Evolutionary conservation across 2,797 vertebrate species (phyloP), one percentile per base, ranked within the genome.

Genomic region (Petrocephalus schoutedeni): DNA sequence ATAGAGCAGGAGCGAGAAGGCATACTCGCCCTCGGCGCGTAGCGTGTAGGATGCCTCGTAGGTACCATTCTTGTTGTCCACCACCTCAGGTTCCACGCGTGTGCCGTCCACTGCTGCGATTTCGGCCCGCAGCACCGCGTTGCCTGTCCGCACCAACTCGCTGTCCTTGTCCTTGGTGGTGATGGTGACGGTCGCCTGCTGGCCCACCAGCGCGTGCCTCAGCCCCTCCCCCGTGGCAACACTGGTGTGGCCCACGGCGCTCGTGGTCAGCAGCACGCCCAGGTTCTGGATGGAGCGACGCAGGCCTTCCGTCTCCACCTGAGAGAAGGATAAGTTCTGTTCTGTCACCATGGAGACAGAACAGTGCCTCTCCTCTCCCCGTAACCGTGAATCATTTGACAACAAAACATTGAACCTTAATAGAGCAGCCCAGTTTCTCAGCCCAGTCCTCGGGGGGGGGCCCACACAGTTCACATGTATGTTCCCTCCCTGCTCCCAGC

Each of bases 161-260:
- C 97, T 97, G 0, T 98, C 97, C 93, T 98, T 98, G 94, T 99
- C 98, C 94, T 99, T 99, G 89, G 98, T 98, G 54, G 98, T 99
- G 92, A 99, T 95, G 0, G 98, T 98, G 89, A 98, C 92, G 0
- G 97, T 97, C 88, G 95, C 95, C 1, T 96, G 96, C 91, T 98
- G 97, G n/a, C 98, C 98, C 0, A 98, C 97, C 0, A 97, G 94
- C 0, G 97, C 97, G 0, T 98, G 97, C 86, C 97, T 96, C 77
- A 99, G 95, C 19, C 97, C 98, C 86, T 98, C 98, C 0, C 98
- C 98, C 0, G 97, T 98, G 90, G 98, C 98, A 45, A 98, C 98
- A 0, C 97, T 97, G 87, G 96, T 95, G 89, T 98, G 97, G 4
- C 97, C 97, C 0, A 98, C 97, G 1, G 98, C 97, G 0, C 95